Conservation (phyloP, 2,888 invertebrate species). For the Clistopyga incitator region DNA sequence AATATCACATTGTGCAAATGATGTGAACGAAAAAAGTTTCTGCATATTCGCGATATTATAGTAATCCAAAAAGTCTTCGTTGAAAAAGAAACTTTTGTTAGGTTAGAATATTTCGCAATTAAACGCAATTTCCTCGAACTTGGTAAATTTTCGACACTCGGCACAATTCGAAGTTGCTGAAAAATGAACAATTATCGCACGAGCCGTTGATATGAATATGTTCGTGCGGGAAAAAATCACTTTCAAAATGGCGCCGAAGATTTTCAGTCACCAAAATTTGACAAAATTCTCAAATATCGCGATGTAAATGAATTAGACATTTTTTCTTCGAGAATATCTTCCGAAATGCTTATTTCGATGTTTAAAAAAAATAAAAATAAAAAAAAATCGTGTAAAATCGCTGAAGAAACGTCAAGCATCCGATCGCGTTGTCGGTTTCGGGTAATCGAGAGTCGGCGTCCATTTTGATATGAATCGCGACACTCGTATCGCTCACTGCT, state of each 20-base stretch:
- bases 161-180: neutral
- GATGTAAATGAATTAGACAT: neutral
- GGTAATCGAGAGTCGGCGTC: slow-evolving; percentile 20
- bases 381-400: neutral
- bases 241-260: neutral
- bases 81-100: neutral
- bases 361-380: neutral
- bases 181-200: neutral
- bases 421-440: neutral
- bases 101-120: neutral
- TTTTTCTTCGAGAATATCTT: neutral
- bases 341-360: neutral
- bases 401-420: neutral
- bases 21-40: neutral
- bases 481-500: slow-evolving; percentile 31
- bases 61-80: too few species aligned
- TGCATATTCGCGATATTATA: neutral
- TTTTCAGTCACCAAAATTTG: neutral
- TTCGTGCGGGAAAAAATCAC: neutral
- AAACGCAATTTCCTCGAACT: neutral
- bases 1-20: neutral
- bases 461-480: slow-evolving; percentile 39
- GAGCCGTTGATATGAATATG: neutral
- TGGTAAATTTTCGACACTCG: neutral
- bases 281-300: neutral